Evolutionary conservation across 2,797 vertebrate species (phyloP), one percentile per base, ranked within the genome.

Genomic region (Pelochelys cantorii): DNA sequence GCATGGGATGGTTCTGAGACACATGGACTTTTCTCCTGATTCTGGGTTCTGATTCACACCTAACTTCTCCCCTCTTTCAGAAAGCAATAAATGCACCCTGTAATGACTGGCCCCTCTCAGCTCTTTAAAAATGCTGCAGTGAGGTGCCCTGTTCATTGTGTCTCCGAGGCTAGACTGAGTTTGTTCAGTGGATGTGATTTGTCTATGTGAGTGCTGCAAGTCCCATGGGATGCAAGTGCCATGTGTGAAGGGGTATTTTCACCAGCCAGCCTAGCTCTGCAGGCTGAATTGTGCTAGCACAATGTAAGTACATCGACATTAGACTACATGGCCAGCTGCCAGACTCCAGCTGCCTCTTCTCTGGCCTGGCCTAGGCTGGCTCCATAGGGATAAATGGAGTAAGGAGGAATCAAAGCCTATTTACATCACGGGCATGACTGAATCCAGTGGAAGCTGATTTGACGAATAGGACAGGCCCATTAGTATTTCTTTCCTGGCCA

Each of bases 31-130:
- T 77, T 27, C 42, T 12, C 8, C 71, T 17, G 22, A 31, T 22
- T 23, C 18, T 11, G 4, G n/a, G 82, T 15, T 22, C 48, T 7
- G 80, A 25, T 80, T 81, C 7, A 37, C 80, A 60, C 9, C 4
- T 27, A 42, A 75, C 7, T 37, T 23, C 23, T 18, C 34, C 80
- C 5, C 27, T 27, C 37, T 10, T 7, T 1, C 37, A 57, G 34
- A 10, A 13, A 60, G 27, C 20, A 0, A 1, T 3, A 78, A 20
- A 84, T 82, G 84, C 5, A 15, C 48, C 85, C n/a, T 3, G 2
- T 12, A 1, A 5, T 1, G 1, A n/a, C 18, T n/a, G 71, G 57
- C 3, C 65, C 13, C 2, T 7, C 57, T 71, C n/a, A n/a, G 65
- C 17, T 23, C 68, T 71, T 23, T 71, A 37, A 10, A 37, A 68